Conservation (phyloP, 2,888 invertebrate genomes). For the Sphecodes monilicornis region DNA sequence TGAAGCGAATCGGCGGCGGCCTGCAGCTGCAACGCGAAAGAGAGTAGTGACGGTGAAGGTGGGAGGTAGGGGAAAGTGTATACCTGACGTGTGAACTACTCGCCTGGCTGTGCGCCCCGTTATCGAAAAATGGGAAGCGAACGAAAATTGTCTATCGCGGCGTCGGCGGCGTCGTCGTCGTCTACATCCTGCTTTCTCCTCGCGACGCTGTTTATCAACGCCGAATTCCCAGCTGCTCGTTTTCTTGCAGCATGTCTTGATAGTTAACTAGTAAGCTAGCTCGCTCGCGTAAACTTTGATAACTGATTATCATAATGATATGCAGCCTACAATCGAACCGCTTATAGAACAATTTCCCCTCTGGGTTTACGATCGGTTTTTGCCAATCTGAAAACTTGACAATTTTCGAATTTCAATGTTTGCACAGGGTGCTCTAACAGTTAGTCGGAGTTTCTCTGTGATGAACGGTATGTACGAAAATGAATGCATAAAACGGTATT, state of each 20-base stretch:
- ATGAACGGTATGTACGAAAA: background rate
- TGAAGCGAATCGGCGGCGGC: constrained; percentile 9
- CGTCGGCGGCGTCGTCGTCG: background rate
- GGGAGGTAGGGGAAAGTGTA: constrained; percentile 40
- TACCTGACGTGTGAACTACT: background rate
- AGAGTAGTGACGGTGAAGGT: constrained; percentile 27
- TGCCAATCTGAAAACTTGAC: background rate
- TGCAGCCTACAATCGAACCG: background rate
- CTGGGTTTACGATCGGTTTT: too few relatives aligned
- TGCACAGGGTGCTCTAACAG: background rate
- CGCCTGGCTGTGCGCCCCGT: constrained; percentile 5
- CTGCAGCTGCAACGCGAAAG: constrained; percentile 60
- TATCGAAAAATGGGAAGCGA: constrained; percentile 39
- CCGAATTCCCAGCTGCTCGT: background rate
- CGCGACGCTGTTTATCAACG: constrained; percentile 1
- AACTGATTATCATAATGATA: background rate
- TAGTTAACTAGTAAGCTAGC: background rate
- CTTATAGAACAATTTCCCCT: background rate
- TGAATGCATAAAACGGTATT: background rate
- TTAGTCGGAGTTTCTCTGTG: background rate
- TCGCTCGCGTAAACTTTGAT: background rate
- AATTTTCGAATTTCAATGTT: background rate
- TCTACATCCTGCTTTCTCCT: constrained; percentile 18
- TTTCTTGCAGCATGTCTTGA: background rate
- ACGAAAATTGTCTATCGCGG: constrained; percentile 34